Percentiles rank a stretch among this genome's conserved stretches.
Evolutionary conservation across 1,140 invertebrate genomes (phyloP).

Genomic region (Calliphora vicina): DNA sequence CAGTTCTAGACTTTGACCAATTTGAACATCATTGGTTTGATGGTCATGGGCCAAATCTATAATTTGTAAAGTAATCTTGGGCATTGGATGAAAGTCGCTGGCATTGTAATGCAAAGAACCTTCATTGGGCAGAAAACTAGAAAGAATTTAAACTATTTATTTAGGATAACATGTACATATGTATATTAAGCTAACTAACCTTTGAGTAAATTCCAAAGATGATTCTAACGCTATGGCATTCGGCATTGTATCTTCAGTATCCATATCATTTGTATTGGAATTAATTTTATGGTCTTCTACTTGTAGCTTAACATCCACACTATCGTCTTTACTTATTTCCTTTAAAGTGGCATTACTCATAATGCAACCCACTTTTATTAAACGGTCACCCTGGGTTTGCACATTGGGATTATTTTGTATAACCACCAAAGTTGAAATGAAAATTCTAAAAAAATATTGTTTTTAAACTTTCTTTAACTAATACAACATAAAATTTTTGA

Average conservation of each 20-base stretch:
- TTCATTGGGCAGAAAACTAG: slow-evolving; percentile 49
- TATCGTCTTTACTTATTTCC: slow-evolving; percentile 4
- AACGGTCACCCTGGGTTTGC: slow-evolving; percentile 72
- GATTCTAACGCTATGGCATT: slow-evolving; percentile 57
- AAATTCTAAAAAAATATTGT: slow-evolving; percentile 63
- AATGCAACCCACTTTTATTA: slow-evolving; percentile 72
- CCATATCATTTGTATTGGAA: not conserved
- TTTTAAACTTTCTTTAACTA: not conserved
- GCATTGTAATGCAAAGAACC: slow-evolving; percentile 51
- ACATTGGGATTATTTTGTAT: slow-evolving; percentile 74
- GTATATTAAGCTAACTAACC: slow-evolving; percentile 41
- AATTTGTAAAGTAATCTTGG: slow-evolving; percentile 55
- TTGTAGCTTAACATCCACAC: slow-evolving; percentile 40
- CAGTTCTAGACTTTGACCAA: slow-evolving; percentile 58
- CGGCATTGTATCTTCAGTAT: slow-evolving; percentile 37
- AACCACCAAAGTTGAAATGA: slow-evolving; percentile 70
- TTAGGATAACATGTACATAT: not conserved
- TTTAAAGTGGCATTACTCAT: slow-evolving; percentile 53
- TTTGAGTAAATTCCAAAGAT: slow-evolving; percentile 53
- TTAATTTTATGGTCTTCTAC: not conserved
- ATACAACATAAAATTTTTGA: not conserved
- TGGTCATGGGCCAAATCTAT: slow-evolving; percentile 56
- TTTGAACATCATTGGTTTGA: slow-evolving; percentile 57
- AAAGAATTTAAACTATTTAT: slow-evolving; percentile 14
- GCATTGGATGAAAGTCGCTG: slow-evolving; percentile 45